A percentile compares a stretch with the other conserved stretches of the same genome.
Evolutionary conservation across 2,888 invertebrate species (phyloP).

Genomic region (Galerucella pusilla): DNA sequence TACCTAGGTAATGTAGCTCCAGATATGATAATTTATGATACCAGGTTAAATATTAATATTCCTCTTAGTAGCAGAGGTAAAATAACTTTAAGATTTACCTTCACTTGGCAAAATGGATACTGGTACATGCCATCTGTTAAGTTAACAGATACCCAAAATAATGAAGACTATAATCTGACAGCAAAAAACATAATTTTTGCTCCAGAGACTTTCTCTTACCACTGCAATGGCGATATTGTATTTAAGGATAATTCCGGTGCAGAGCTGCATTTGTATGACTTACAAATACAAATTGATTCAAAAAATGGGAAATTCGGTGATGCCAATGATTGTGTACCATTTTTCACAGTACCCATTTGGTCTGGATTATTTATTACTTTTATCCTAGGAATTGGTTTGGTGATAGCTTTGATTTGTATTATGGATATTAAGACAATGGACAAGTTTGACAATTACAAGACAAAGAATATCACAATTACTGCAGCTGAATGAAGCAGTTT

Average conservation of each 20-base stretch:
- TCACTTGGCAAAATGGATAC: constrained; percentile 58
- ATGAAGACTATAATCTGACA: constrained; percentile 53
- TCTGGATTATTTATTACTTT: constrained; percentile 75
- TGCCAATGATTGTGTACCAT: constrained; percentile 78
- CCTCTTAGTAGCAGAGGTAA: constrained; percentile 57
- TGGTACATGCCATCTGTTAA: constrained; percentile 60
- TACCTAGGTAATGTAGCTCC: constrained; percentile 51
- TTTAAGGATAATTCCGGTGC: constrained; percentile 58
- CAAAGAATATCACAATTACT: constrained; percentile 76
- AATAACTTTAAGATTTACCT: constrained; percentile 59
- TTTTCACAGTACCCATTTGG: constrained; percentile 81
- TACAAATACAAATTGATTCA: constrained; percentile 65
- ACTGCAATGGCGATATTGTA: constrained; percentile 59
- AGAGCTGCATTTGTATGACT: constrained; percentile 58
- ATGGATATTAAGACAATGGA: constrained; percentile 83
- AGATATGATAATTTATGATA: constrained; percentile 53
- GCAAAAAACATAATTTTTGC: constrained; percentile 56
- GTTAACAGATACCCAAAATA: constrained; percentile 48
- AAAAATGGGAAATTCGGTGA: constrained; percentile 66
- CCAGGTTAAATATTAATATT: constrained; percentile 57
- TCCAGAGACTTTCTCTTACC: constrained; percentile 65
- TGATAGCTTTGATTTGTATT: constrained; percentile 76
- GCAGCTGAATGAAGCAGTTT: constrained; percentile 56
- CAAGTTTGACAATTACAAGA: constrained; percentile 85
- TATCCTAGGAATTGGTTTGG: constrained; percentile 72